A percentile compares a stretch with the other conserved stretches of the same genome.
Conservation (phyloP, 2,113 vertebrate genomes). For the Serilophus lunatus region DNA sequence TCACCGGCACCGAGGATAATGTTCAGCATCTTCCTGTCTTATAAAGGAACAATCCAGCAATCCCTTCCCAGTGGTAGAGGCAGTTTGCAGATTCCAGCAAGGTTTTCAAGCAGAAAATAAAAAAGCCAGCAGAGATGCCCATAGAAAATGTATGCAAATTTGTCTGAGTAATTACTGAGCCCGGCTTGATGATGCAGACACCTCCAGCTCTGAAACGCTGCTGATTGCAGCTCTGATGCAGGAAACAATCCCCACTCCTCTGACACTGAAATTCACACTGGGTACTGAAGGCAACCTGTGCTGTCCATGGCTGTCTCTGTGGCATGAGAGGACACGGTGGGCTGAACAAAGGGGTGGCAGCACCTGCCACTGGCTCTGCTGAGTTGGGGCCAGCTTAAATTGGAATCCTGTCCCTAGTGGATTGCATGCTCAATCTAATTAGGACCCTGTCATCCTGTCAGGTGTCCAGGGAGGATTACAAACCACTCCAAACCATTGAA, state of each 20-base stretch:
- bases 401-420: neutral
- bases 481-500: neutral
- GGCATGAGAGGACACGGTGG: rapidly evolving
- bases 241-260: neutral
- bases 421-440: neutral
- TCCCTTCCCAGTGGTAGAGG: neutral
- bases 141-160: neutral
- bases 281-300: neutral
- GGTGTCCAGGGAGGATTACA: neutral
- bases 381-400: neutral
- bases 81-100: neutral
- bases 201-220: neutral
- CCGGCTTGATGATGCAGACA: neutral
- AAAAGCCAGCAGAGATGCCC: neutral
- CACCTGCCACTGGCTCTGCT: neutral
- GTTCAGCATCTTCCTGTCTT: neutral
- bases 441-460: neutral
- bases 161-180: slow-evolving; percentile 1
- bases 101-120: neutral
- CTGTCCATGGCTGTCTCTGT: neutral
- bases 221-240: neutral
- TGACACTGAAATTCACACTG: rapidly evolving
- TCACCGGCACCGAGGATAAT: neutral
- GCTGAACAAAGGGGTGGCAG: neutral
- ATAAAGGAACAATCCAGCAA: neutral